A percentile compares a stretch with the other conserved stretches of the same genome.
Conservation (phyloP, 2,113 vertebrate genomes). For the Tinamus guttatus region DNA sequence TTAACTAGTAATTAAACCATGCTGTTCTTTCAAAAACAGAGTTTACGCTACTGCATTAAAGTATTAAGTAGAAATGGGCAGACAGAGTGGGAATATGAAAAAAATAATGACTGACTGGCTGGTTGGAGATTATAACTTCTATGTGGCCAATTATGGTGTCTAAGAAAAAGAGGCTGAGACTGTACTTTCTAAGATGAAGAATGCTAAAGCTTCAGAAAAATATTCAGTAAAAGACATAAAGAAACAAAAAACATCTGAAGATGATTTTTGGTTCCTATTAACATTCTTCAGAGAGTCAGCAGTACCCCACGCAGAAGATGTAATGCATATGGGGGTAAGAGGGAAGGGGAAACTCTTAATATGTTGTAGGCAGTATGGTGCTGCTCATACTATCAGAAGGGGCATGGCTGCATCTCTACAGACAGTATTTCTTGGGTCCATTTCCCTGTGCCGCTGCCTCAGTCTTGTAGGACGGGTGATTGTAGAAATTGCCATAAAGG, state of each 20-base stretch:
- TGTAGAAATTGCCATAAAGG: background rate
- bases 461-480: background rate
- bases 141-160: background rate
- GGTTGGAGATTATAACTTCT: background rate
- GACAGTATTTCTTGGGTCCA: background rate
- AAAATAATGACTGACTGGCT: background rate
- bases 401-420: background rate
- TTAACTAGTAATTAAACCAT: background rate
- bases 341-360: background rate
- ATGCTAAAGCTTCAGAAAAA: background rate
- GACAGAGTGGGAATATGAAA: background rate
- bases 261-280: background rate
- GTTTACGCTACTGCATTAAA: background rate
- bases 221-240: background rate
- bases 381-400: background rate
- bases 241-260: background rate
- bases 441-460: background rate
- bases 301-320: background rate
- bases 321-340: background rate
- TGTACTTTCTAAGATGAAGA: background rate
- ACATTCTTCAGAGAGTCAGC: background rate
- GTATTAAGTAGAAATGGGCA: background rate
- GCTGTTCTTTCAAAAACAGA: background rate
- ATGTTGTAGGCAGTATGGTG: background rate
- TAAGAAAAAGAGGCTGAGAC: background rate